Base-by-base conservation (phyloP, 1,140 invertebrate species). In the Eriosoma lanigerum region DNA sequence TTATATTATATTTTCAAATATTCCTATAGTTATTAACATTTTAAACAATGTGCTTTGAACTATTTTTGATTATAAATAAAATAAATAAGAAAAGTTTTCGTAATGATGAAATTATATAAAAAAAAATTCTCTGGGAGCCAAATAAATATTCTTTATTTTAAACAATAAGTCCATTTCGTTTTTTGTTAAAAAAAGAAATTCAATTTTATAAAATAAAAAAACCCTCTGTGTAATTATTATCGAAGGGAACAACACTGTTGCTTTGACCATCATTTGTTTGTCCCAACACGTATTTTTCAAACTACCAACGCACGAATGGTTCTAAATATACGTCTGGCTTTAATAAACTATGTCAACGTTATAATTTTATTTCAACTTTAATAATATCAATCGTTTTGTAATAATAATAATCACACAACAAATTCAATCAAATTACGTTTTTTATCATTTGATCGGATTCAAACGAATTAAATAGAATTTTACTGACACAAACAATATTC, bases 361-460 rank as follows among this genome's bases (percentile, higher is more conserved):
- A 24, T 21, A 68, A 46, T 21, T 68, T 46, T 21, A 21, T 24
- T 46, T 46, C 13, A 5, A 44, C 62, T 32, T n/a, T 13, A 66
- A 66, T 3, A 21, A 21, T 68, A 24, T 21, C 12, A n/a, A 17
- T n/a, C 19, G 4, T 66, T 44, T 38, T 66, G 19, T 21, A 13
- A n/a, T 44, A 6, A 12, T 21, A 21, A n/a, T 44, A 2, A 12
- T 21, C 4, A 21, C 13, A 15, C n/a, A 21, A 46, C 12, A 68
- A 24, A 68, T 44, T 24, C 64, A 46, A 68, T 64, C 19, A n/a
- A 38, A 64, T 66, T 66, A 68, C 64, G 13, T 8, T 15, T 46
- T 46, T 46, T 21, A 66, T 21, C 12, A 44, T 68, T 46, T 46
- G 13, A 66, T 21, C n/a, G 19, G 60, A 32, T n/a, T n/a, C n/a